Conservation (phyloP, 2,797 vertebrate species). For the Neosalanx taihuensis region DNA sequence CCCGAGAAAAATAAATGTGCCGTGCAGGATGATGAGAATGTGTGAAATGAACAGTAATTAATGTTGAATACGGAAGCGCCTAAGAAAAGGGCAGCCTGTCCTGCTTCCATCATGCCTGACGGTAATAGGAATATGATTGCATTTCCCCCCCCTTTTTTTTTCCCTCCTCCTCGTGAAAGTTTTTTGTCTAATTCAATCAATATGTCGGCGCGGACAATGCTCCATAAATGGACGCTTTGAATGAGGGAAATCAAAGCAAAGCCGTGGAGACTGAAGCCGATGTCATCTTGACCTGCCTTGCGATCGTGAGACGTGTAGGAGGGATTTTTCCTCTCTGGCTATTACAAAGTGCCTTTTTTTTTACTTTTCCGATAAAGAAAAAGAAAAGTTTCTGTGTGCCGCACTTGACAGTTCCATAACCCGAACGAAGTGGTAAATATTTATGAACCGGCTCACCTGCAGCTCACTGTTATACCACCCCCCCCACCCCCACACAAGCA, state of each 20-base stretch:
- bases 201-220: constrained; percentile 61
- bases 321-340: constrained; percentile 25
- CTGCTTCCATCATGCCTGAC: constrained; percentile 52
- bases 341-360: neutral
- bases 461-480: no score
- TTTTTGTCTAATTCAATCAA: constrained; percentile 77
- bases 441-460: no score
- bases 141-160: constrained; percentile 66
- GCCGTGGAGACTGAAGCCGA: constrained; percentile 54
- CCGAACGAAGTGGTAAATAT: no score
- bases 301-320: constrained; percentile 38
- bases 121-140: constrained; percentile 76
- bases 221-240: constrained; percentile 62
- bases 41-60: constrained; percentile 73
- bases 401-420: no score
- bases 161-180: constrained; percentile 55
- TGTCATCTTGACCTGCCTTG: constrained; percentile 56
- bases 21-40: constrained; percentile 44
- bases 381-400: no score
- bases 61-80: constrained; percentile 59
- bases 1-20: constrained; percentile 14
- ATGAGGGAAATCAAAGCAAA: constrained; percentile 65
- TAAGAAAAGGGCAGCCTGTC: constrained; percentile 57
- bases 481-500: no score
- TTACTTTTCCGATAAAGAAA: neutral